Evolutionary conservation across 2,888 invertebrate species (phyloP), one percentile per base, ranked within the genome.

Genomic region (Pecten maximus): DNA sequence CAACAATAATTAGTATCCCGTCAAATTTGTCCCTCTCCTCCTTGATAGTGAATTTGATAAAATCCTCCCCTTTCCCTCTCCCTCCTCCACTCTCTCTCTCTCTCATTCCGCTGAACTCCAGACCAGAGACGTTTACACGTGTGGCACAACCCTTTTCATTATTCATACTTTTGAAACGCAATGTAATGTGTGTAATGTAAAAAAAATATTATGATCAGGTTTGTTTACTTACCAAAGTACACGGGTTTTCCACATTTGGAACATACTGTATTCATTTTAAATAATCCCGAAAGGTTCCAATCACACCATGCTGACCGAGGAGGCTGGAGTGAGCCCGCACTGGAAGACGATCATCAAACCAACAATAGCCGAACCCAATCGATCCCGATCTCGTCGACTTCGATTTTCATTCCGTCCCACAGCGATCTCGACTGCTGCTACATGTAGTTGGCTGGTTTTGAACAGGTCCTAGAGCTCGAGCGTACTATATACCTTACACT

Each of bases 171-270:
- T 74, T 28, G 35, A 74, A 74, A 35, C 35, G 35, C 74, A 74
- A 8, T 35, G 74, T 28, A 28, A 74, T 74, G 35, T 54, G 50
- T 74, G 74, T 28, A 74, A 35, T 74, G 35, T 74, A 23, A 54
- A 74, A 35, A 35, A 74, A 74, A 74, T 8, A 12, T 10, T 0
- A 50, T 48, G 23, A 50, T 15, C 40, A 50, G 12, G n/a, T 39
- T 19, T 39, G 60, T 19, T 35, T 87, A 93, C 95, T 94, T 93
- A 95, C 95, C 95, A 92, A 95, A 95, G 93, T 95, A 95, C 8
- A 95, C 95, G 44, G 95, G 95, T 92, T 95, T 95, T 89, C 94
- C 94, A 91, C 95, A 95, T 88, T 93, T 94, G n/a, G 94, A 94
- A 93, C 95, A 95, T 15, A 87, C 91, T 40, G 44, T 87, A 40